Conservation (phyloP, 2,797 vertebrate species). For the Chiloscyllium punctatum region DNA sequence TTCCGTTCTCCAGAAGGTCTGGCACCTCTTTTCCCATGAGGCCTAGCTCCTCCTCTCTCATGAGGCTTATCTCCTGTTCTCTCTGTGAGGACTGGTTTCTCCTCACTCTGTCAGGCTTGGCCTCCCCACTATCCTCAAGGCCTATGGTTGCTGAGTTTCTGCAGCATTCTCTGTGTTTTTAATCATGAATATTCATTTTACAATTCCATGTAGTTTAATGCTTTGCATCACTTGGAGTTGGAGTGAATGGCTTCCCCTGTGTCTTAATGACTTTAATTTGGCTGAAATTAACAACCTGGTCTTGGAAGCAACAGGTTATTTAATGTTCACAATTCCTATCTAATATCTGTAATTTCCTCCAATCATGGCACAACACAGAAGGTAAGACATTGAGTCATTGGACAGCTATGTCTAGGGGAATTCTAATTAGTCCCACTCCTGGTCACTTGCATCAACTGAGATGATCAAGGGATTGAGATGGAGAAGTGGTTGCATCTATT, state of each 20-base stretch:
- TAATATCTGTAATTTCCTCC: neutral
- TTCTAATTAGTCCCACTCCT: neutral
- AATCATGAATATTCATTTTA: neutral
- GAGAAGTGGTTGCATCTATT: neutral
- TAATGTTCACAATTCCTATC: neutral
- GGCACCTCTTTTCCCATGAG: too few relatives aligned
- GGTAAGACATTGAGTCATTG: neutral
- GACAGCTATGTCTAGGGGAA: neutral
- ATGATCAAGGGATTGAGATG: neutral
- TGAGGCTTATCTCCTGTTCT: too few relatives aligned
- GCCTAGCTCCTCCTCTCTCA: too few relatives aligned
- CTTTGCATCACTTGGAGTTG: neutral
- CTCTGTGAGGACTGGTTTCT: too few relatives aligned
- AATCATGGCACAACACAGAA: neutral
- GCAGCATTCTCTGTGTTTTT: too few relatives aligned
- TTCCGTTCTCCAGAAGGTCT: too few relatives aligned
- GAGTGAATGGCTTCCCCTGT: neutral
- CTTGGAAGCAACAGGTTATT: neutral
- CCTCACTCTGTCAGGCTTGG: too few relatives aligned
- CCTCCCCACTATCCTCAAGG: too few relatives aligned
- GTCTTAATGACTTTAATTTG: neutral
- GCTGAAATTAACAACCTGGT: neutral
- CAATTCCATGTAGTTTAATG: neutral
- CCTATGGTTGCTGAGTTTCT: too few relatives aligned
- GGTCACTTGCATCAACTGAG: neutral